These are phyloP conservation scores for Cinara cedri DNA, from an alignment of 2,888 invertebrate species.

Conservation along the genomic window DNA sequence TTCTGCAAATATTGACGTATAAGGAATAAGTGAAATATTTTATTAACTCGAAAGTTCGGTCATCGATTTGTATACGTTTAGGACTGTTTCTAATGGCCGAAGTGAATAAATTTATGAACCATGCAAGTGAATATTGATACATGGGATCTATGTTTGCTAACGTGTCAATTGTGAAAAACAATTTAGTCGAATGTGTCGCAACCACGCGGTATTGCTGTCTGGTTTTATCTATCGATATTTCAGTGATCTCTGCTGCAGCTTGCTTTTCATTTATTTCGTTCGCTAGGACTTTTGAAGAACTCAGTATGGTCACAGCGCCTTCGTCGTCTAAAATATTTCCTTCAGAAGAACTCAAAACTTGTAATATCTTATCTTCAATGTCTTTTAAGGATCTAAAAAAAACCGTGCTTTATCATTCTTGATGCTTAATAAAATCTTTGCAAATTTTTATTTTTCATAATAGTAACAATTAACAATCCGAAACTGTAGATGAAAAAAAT, in stretches of 20 bases:
- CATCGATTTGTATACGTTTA: conserved; percentile 70
- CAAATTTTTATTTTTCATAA: neutral
- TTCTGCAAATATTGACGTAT: conserved; percentile 85
- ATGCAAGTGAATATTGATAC: conserved; percentile 91
- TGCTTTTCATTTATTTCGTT: conserved; percentile 91
- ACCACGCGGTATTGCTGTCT: conserved; percentile 87
- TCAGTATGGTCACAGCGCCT: conserved; percentile 87
- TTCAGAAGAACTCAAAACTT: conserved; percentile 85
- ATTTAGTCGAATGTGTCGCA: conserved; percentile 80
- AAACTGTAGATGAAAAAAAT: too few relatives aligned
- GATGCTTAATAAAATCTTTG: neutral
- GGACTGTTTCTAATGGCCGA: conserved; percentile 81
- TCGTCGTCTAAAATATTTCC: conserved; percentile 96
- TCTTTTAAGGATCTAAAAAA: conserved; percentile 83
- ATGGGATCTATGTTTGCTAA: conserved; percentile 89
- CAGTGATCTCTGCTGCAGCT: conserved; percentile 79
- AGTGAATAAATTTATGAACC: conserved; percentile 86
- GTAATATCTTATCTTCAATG: conserved; percentile 90
- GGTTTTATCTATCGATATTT: conserved; percentile 84
- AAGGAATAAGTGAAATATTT: conserved; percentile 85
- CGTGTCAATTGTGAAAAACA: conserved; percentile 93
- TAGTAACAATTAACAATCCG: neutral
- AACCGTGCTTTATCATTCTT: too few relatives aligned
- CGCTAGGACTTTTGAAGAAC: conserved; percentile 85
- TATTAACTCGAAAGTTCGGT: conserved; percentile 76